Conservation (phyloP, 2,797 vertebrate genomes). For the Acanthornis magna region DNA sequence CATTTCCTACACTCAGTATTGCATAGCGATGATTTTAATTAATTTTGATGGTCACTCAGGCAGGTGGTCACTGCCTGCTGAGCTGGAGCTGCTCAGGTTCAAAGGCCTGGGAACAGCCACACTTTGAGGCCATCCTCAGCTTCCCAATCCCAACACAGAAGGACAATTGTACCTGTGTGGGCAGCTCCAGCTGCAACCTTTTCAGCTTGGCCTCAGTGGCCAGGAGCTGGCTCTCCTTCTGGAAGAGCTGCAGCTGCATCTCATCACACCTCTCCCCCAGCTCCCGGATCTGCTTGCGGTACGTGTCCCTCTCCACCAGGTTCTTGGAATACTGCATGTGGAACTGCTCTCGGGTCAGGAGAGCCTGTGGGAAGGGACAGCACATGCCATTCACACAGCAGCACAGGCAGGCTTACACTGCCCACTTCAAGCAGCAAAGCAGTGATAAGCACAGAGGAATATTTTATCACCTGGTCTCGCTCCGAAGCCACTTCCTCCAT, state of each 20-base stretch:
- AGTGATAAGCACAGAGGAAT: neutral
- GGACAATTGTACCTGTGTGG: conserved; percentile 37
- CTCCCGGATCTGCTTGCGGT: conserved; percentile 85
- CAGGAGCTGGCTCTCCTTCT: conserved; percentile 82
- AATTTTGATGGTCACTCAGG: neutral
- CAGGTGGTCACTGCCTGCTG: neutral
- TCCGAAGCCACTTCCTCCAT: conserved; percentile 89
- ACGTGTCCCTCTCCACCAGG: conserved; percentile 84
- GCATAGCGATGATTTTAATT: neutral
- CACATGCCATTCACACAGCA: neutral
- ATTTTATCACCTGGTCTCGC: conserved; percentile 83
- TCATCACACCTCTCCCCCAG: conserved; percentile 83
- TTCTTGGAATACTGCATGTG: conserved; percentile 79
- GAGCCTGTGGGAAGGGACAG: conserved; percentile 66
- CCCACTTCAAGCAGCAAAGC: neutral
- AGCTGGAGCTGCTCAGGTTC: neutral
- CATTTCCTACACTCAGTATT: neutral
- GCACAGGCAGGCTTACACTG: neutral
- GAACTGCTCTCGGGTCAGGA: conserved; percentile 77
- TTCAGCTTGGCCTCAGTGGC: conserved; percentile 79
- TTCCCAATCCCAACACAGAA: neutral
- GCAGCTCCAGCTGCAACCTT: conserved; percentile 63
- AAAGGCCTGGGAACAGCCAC: neutral
- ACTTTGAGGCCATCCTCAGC: neutral
- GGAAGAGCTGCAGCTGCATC: conserved; percentile 86